Evolutionary conservation across 2,113 vertebrate species (phyloP).

Genomic region (Pteruthius melanotis): DNA sequence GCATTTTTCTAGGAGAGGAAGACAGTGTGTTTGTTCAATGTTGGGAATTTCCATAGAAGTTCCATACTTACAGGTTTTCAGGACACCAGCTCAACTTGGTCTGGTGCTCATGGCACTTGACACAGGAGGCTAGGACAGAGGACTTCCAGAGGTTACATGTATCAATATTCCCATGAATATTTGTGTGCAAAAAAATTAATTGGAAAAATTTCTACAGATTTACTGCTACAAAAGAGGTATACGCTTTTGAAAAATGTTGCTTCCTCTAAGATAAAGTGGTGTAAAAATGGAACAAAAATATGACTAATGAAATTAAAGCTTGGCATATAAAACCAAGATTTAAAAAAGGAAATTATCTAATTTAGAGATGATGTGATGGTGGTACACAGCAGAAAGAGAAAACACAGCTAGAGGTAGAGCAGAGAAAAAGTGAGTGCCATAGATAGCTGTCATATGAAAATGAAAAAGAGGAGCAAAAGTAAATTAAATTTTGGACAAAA

Average conservation of each 20-base stretch:
- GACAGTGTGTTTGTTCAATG: not conserved
- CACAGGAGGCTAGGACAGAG: not conserved
- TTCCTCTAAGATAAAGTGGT: not conserved
- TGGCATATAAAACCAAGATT: not conserved
- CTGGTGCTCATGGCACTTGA: not conserved
- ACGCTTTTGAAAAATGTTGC: not conserved
- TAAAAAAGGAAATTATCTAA: not conserved
- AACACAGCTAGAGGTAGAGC: not conserved
- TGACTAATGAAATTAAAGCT: not conserved
- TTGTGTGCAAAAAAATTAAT: not conserved
- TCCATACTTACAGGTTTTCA: not conserved
- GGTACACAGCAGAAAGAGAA: not conserved
- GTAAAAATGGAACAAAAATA: not conserved
- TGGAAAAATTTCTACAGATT: not conserved
- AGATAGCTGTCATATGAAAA: not conserved
- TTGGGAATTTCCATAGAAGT: not conserved
- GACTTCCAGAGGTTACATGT: not conserved
- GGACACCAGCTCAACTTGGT: not conserved
- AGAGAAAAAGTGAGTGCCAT: not conserved
- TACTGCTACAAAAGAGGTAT: not conserved
- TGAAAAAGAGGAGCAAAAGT: not conserved
- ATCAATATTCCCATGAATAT: not conserved
- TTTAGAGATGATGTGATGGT: not conserved
- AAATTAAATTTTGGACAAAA: not conserved
- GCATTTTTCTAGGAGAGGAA: not conserved